phyloP scores from a whole-genome alignment of 2,888 invertebrate species.

The Diploptera punctata region DNA sequence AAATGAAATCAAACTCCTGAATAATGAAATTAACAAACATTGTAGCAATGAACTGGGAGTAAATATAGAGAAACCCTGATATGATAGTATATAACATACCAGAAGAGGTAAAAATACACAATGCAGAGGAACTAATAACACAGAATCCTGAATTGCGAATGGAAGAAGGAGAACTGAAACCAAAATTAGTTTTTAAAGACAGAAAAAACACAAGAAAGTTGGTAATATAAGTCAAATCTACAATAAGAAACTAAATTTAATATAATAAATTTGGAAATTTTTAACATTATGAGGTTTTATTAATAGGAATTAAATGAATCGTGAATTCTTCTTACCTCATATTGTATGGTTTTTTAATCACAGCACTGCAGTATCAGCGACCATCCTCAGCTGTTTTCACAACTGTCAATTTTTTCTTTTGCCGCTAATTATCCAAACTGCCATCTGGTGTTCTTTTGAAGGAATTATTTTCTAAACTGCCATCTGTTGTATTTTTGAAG shows the following conservation, averaged over 20 bases:
- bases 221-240: not conserved
- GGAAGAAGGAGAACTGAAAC: not conserved
- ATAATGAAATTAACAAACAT: not conserved
- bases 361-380: no score
- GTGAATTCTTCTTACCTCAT: no score
- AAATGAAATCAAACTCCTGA: not conserved
- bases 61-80: not conserved
- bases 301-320: no score
- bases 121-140: not conserved
- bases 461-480: no score
- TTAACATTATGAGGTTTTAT: no score
- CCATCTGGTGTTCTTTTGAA: no score
- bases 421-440: no score
- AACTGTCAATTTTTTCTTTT: no score
- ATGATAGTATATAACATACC: not conserved
- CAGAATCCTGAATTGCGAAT: not conserved
- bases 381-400: no score
- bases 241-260: not conserved
- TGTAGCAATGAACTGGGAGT: not conserved
- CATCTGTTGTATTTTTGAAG: no score
- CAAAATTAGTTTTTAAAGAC: constrained; percentile 11
- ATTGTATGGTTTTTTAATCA: no score
- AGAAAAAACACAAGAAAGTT: not conserved
- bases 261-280: no score
- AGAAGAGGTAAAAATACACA: not conserved